Percentiles rank a stretch among this genome's conserved stretches.
These are phyloP conservation scores for Drosophila albomicans DNA, from an alignment of 1,140 invertebrate species.

Conservation along the genomic window DNA sequence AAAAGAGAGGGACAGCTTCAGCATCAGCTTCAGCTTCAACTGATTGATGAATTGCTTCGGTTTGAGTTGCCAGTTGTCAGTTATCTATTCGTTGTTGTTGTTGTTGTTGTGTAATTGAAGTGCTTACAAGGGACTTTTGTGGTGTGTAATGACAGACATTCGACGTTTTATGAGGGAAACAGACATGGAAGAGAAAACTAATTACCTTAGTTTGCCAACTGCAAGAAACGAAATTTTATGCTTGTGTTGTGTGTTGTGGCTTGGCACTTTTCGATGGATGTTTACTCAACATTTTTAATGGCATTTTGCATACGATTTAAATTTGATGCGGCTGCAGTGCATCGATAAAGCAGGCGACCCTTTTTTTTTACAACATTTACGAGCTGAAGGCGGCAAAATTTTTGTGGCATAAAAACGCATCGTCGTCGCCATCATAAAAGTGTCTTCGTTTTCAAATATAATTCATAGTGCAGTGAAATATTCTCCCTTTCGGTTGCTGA, in stretches of 20 bases:
- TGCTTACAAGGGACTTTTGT: constrained; percentile 35
- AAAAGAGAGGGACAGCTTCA: too few species aligned
- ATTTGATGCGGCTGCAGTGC: constrained; percentile 50
- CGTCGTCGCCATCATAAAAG: constrained; percentile 50
- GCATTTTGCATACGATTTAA: constrained; percentile 71
- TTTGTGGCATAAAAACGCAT: constrained; percentile 51
- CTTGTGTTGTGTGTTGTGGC: constrained; percentile 4
- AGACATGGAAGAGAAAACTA: constrained; percentile 61
- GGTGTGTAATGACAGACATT: constrained; percentile 38
- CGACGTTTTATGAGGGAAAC: constrained; percentile 39
- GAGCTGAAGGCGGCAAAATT: constrained; percentile 44
- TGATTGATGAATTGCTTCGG: constrained; percentile 44
- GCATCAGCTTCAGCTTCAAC: background rate
- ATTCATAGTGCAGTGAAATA: constrained; percentile 34
- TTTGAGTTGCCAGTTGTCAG: background rate
- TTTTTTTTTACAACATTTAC: constrained; percentile 54
- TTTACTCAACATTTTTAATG: constrained; percentile 38
- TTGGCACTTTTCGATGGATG: constrained; percentile 20
- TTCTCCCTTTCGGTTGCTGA: background rate
- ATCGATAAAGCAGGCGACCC: constrained; percentile 48
- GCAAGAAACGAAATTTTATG: constrained; percentile 10
- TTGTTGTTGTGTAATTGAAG: constrained; percentile 36
- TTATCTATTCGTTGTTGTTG: constrained; percentile 18
- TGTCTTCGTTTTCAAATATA: constrained; percentile 45
- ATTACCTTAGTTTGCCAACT: constrained; percentile 42